Conservation (phyloP, 2,113 vertebrate species). For the Sterna hirundo region DNA sequence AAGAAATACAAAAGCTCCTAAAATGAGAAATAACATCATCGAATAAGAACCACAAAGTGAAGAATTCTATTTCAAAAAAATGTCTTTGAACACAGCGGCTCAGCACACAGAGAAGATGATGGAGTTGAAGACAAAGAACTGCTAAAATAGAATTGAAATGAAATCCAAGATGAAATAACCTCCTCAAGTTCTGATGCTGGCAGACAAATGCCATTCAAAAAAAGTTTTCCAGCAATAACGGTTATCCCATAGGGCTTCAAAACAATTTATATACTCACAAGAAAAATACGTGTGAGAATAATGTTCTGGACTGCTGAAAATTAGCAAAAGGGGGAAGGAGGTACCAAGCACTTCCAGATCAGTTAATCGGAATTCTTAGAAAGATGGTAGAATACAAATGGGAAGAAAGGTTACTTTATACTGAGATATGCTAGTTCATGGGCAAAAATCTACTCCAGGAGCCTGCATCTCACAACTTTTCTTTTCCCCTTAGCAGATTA, state of each 20-base stretch:
- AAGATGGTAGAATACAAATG: background rate
- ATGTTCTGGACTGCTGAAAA: background rate
- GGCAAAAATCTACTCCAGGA: background rate
- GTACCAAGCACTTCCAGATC: background rate
- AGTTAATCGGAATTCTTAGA: background rate
- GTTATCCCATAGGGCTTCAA: constrained; percentile 35
- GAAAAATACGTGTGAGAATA: background rate
- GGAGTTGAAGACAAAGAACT: constrained; percentile 49
- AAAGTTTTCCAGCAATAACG: constrained; percentile 26
- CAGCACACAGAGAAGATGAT: constrained; percentile 40
- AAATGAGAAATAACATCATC: constrained; percentile 46
- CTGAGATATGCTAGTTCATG: background rate
- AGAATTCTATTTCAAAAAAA: constrained; percentile 49
- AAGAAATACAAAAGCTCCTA: constrained; percentile 64
- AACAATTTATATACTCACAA: background rate
- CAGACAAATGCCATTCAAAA: constrained; percentile 53
- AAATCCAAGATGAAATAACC: constrained; percentile 46
- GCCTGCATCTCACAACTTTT: background rate
- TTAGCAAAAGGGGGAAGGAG: background rate
- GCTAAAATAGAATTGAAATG: constrained; percentile 49
- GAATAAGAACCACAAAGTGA: constrained; percentile 57
- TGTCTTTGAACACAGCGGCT: constrained; percentile 47
- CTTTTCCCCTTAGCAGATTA: background rate
- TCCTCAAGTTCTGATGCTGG: constrained; percentile 23
- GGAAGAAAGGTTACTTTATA: background rate